Evolutionary conservation across 2,113 vertebrate genomes (phyloP).

Genomic region (Amia ocellicauda): DNA sequence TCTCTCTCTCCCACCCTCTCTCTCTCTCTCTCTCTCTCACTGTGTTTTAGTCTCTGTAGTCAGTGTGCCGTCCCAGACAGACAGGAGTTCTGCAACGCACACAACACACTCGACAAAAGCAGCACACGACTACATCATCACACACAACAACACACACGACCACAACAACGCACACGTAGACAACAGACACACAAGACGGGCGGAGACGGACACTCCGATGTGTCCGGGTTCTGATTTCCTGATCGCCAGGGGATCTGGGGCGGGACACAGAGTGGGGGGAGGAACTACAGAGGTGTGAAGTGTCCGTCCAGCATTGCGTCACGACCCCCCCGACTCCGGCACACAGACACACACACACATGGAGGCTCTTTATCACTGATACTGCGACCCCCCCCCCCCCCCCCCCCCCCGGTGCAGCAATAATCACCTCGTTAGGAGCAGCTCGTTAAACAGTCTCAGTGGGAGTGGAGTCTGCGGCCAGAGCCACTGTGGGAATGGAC

Average conservation of each 20-base stretch:
- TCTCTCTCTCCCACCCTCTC: background rate
- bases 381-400: conserved; percentile 27
- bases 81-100: conserved; percentile 29
- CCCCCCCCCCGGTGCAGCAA: background rate
- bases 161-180: no score
- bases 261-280: background rate
- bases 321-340: no score
- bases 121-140: no score
- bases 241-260: conserved; percentile 25
- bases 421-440: background rate
- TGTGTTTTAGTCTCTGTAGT: conserved; percentile 24
- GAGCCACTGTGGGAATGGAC: conserved; percentile 20
- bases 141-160: no score
- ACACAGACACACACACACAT: no score
- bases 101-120: no score
- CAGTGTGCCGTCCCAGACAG: conserved; percentile 11
- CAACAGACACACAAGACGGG: conserved; percentile 2
- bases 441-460: conserved; percentile 22
- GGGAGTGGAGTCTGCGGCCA: background rate
- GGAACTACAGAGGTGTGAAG: background rate
- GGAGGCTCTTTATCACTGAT: conserved; percentile 11
- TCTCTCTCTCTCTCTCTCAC: background rate
- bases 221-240: background rate
- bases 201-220: background rate
- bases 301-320: no score